These are phyloP conservation scores for Sceliomorpha sp. DNA, from an alignment of 2,888 invertebrate species.

Conservation along the genomic window DNA sequence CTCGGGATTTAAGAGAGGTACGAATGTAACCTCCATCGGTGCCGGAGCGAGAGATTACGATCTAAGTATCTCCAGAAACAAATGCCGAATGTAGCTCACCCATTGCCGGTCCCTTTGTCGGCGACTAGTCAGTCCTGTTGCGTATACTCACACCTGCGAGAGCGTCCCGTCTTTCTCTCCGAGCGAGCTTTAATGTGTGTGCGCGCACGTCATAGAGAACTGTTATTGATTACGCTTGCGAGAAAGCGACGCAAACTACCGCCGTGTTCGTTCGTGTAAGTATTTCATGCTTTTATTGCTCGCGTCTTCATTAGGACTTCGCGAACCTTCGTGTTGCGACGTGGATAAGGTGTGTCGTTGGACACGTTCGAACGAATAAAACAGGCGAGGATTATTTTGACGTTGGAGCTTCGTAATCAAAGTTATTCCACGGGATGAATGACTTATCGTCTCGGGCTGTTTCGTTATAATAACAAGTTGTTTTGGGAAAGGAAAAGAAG, in stretches of 20 bases:
- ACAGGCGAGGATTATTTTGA: constrained; percentile 2
- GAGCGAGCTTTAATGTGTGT: constrained; percentile 48
- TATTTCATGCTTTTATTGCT: constrained; percentile 62
- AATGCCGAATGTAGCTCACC: constrained; percentile 75
- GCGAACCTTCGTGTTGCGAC: constrained; percentile 25
- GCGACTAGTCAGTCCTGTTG: constrained; percentile 66
- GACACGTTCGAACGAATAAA: constrained; percentile 21
- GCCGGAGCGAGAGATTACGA: constrained; percentile 71
- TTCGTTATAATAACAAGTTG: no score
- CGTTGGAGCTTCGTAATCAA: no score
- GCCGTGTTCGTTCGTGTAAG: constrained; percentile 51
- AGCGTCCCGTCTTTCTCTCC: constrained; percentile 46
- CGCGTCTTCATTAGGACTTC: constrained; percentile 59
- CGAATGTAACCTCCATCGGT: constrained; percentile 62
- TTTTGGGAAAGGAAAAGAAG: no score
- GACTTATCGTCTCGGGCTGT: no score
- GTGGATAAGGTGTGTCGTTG: constrained; percentile 33
- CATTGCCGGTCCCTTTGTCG: constrained; percentile 75
- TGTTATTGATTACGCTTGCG: constrained; percentile 73
- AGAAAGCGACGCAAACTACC: constrained; percentile 68
- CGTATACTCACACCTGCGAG: constrained; percentile 72
- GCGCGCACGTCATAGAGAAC: constrained; percentile 69
- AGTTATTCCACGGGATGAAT: no score
- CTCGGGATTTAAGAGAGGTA: constrained; percentile 58
- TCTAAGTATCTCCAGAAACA: constrained; percentile 76